phyloP scores from a whole-genome alignment of 2,113 vertebrate species.

The Bothrops jararaca region DNA sequence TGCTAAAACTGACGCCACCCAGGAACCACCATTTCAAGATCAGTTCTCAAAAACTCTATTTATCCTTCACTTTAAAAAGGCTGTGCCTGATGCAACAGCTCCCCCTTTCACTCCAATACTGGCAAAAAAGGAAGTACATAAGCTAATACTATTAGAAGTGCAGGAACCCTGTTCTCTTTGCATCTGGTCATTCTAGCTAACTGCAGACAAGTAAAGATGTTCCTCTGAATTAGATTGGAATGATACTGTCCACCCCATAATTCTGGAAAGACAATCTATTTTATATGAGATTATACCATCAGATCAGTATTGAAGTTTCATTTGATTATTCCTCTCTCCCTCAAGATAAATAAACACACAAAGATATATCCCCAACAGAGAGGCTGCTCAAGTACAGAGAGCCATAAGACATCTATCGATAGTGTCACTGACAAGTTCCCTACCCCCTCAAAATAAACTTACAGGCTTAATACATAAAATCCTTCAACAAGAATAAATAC shows the following conservation, averaged over 20 bases:
- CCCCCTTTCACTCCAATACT: neutral
- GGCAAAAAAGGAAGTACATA: neutral
- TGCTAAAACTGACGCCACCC: neutral
- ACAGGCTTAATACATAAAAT: conserved; percentile 44
- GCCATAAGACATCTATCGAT: conserved; percentile 42
- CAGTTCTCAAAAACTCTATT: neutral
- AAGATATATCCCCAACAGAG: neutral
- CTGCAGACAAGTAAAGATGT: neutral
- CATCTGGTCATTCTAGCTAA: neutral
- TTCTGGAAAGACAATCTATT: neutral
- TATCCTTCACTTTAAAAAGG: neutral
- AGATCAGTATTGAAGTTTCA: neutral
- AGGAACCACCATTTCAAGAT: neutral
- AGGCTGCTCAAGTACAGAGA: conserved; percentile 37
- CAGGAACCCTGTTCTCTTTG: neutral
- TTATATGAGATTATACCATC: neutral
- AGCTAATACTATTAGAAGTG: neutral
- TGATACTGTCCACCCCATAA: neutral
- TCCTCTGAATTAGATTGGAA: neutral
- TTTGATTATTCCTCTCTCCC: neutral
- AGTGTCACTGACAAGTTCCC: conserved; percentile 15
- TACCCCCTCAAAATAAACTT: conserved; percentile 29
- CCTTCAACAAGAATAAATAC: neutral
- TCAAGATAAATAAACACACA: neutral
- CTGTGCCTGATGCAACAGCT: neutral